Percentiles rank a stretch among this genome's conserved stretches.
These are phyloP conservation scores for Merluccius polli DNA, from an alignment of 2,797 vertebrate species.

Conservation along the genomic window DNA sequence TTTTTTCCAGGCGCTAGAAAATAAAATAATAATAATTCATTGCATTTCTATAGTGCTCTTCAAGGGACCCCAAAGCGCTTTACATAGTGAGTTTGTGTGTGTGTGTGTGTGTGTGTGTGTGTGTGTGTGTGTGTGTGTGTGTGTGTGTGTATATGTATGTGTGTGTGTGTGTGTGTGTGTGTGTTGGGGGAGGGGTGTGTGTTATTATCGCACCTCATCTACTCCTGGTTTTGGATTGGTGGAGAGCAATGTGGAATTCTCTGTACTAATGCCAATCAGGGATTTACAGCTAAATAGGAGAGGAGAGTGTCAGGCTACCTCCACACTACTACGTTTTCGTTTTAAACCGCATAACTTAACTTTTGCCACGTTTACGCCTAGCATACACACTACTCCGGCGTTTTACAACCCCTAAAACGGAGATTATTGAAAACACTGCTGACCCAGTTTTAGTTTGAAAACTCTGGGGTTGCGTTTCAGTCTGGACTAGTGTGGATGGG, in stretches of 20 bases:
- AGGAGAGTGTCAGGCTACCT: neutral
- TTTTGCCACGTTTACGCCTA: too few species aligned
- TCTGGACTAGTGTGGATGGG: too few species aligned
- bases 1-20: neutral
- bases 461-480: too few species aligned
- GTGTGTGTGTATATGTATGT: neutral
- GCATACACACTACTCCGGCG: too few species aligned
- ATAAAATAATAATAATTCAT: neutral
- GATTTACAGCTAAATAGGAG: conserved; percentile 20
- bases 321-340: too few species aligned
- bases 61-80: neutral
- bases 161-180: neutral
- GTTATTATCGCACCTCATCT: too few species aligned
- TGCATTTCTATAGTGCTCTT: neutral
- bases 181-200: neutral
- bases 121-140: too few species aligned
- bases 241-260: conserved; percentile 14
- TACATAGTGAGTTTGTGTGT: neutral
- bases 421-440: too few species aligned
- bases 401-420: too few species aligned
- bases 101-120: neutral
- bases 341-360: too few species aligned
- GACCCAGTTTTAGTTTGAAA: too few species aligned
- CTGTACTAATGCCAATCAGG: conserved; percentile 17
- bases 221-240: neutral